A percentile compares a stretch with the other conserved stretches of the same genome.
These are phyloP conservation scores for Coregonus suidteri DNA, from an alignment of 2,797 vertebrate species.

Conservation along the genomic window DNA sequence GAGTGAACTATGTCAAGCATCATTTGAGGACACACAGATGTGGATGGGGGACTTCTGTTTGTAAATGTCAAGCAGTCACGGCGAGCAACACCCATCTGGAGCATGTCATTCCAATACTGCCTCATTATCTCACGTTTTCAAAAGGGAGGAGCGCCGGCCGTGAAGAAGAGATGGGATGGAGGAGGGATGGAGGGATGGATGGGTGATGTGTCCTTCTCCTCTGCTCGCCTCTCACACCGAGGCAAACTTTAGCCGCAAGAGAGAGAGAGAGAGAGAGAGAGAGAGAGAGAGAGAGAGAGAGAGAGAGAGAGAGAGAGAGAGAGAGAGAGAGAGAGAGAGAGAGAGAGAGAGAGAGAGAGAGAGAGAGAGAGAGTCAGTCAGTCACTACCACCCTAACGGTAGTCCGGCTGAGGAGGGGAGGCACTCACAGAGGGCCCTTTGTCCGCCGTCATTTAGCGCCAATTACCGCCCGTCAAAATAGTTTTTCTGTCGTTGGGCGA, in stretches of 20 bases:
- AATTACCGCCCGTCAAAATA: conserved; percentile 97
- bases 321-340: conserved; percentile 3
- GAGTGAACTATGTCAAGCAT: too few species aligned
- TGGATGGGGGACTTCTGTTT: conserved; percentile 55
- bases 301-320: conserved; percentile 48
- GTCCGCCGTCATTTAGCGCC: conserved; percentile 90
- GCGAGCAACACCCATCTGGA: conserved; percentile 82
- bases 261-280: conserved; percentile 31
- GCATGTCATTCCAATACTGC: conserved; percentile 69
- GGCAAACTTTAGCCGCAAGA: conserved; percentile 73
- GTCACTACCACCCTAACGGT: conserved; percentile 59
- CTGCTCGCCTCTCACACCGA: conserved; percentile 66
- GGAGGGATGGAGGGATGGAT: conserved; percentile 60
- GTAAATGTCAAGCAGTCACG: conserved; percentile 73
- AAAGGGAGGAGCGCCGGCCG: conserved; percentile 64
- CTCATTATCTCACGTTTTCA: conserved; percentile 83
- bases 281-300: conserved; percentile 51
- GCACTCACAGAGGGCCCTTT: conserved; percentile 84
- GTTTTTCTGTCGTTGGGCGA: conserved; percentile 89
- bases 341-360: neutral
- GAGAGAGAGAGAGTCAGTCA: conserved; percentile 11
- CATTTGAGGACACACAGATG: conserved; percentile 34
- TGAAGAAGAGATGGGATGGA: conserved; percentile 40
- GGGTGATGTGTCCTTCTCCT: conserved; percentile 57
- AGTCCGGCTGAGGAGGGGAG: conserved; percentile 53